Evolutionary conservation across 2,888 invertebrate species (phyloP), one percentile per base, ranked within the genome.

Genomic region (Xestia rhomboidea): DNA sequence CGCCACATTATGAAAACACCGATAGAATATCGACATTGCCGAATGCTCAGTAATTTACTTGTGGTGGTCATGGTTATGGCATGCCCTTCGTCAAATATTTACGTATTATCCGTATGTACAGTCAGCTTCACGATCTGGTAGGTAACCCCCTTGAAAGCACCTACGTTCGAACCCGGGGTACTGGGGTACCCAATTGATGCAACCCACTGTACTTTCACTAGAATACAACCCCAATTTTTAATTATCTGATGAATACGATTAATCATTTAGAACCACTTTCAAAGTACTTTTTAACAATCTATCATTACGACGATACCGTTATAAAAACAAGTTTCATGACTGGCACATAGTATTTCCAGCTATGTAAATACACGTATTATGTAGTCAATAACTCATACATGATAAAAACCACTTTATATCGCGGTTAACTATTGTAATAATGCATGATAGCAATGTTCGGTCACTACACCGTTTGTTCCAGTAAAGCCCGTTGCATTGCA

Each of bases 401-500:
- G 70, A 64, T 84, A 71, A 67, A 62, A 76, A 71, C 74, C 54
- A 67, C 49, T 73, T 76, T 54, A 69, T 80, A 69, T 67, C 57
- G 68, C 72, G 63, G 75, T 84, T 81, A 49, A 73, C 54, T 85
- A 76, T 81, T 76, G 69, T 76, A 73, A 73, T 70, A 73, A 81
- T 41, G 69, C 62, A 60, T 77, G 69, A 82, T 64, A 70, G 46
- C 70, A 70, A 85, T 73, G 60, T 77, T 73, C 70, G 44, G 77
- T 82, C 73, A 68, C 69, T 68, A 60, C 63, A 73, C 54, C 63
- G 67, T 73, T 82, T 67, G 69, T 83, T 75, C 68, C 57, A 81
- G n/a, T 74, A 69, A 70, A 49, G 51, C 49, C 74, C 49, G 62
- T 75, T 80, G 81, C 49, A 69, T 75, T 80, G 75, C 57, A 69